These are phyloP conservation scores for Corella eumyota DNA, from an alignment of 23 tunicate genomes.

Conservation along the genomic window DNA sequence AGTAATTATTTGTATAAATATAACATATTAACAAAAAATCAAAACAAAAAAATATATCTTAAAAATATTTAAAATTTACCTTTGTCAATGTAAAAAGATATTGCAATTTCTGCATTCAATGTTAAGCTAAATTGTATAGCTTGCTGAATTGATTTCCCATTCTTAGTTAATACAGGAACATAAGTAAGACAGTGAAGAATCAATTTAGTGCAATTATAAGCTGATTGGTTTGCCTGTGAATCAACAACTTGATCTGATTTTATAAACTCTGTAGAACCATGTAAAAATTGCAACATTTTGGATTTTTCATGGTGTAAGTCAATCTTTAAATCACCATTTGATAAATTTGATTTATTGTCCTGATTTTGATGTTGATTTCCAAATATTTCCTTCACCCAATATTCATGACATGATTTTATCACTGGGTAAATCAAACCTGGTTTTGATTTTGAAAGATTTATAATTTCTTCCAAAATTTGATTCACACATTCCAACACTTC, in stretches of 20 bases:
- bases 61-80: too few relatives aligned
- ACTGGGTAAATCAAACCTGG: background rate
- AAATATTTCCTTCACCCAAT: background rate
- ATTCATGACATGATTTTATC: background rate
- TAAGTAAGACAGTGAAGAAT: constrained; percentile 40
- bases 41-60: too few relatives aligned
- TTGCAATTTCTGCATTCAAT: background rate
- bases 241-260: too few relatives aligned
- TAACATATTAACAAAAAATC: too few relatives aligned
- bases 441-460: constrained; percentile 3
- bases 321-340: too few relatives aligned
- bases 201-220: constrained; percentile 13
- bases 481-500: background rate
- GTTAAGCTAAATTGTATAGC: constrained; percentile 6
- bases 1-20: too few relatives aligned
- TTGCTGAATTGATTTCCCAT: constrained; percentile 4
- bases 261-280: too few relatives aligned
- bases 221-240: constrained; percentile 1
- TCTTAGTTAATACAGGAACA: constrained; percentile 26
- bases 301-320: too few relatives aligned
- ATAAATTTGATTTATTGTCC: background rate
- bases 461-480: constrained; percentile 1
- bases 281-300: too few relatives aligned
- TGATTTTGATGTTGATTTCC: too few relatives aligned
- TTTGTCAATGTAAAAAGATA: too few relatives aligned